These are phyloP conservation scores for Gymnocephalus cernua DNA, from an alignment of 2,113 vertebrate species.

Conservation along the genomic window DNA sequence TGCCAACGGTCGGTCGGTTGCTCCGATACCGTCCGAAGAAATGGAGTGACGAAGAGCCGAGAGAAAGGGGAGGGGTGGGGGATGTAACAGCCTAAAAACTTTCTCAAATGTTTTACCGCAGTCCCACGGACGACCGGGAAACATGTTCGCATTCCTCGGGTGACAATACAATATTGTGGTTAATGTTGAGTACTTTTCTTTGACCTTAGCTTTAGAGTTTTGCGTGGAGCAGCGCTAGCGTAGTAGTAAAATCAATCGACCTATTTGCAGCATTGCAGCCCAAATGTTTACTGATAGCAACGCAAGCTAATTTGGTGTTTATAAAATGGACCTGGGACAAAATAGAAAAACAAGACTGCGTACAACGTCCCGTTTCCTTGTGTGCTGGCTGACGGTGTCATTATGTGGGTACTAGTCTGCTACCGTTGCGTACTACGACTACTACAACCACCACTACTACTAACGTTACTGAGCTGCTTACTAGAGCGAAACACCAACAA, in stretches of 20 bases:
- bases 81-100: conserved; percentile 82
- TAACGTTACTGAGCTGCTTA: conserved; percentile 67
- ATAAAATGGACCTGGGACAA: conserved; percentile 18
- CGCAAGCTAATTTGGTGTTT: conserved; percentile 7
- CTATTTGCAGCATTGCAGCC: conserved; percentile 70
- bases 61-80: conserved; percentile 59
- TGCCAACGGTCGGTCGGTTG: conserved; percentile 50
- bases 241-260: conserved; percentile 72
- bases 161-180: background rate
- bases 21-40: conserved; percentile 61
- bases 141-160: background rate
- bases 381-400: conserved; percentile 50
- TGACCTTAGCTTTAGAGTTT: conserved; percentile 58
- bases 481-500: conserved; percentile 71
- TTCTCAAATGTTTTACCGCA: conserved; percentile 82
- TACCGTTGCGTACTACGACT: conserved; percentile 77
- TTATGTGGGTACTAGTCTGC: conserved; percentile 55
- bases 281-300: conserved; percentile 49
- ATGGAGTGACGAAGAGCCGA: conserved; percentile 65
- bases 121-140: conserved; percentile 39
- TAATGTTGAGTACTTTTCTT: conserved; percentile 54
- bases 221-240: conserved; percentile 47
- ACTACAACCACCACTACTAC: conserved; percentile 75
- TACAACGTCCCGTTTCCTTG: conserved; percentile 29
- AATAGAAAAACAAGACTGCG: conserved; percentile 18